These are phyloP conservation scores for Monopis laevigella DNA, from an alignment of 2,888 invertebrate species.

Conservation along the genomic window DNA sequence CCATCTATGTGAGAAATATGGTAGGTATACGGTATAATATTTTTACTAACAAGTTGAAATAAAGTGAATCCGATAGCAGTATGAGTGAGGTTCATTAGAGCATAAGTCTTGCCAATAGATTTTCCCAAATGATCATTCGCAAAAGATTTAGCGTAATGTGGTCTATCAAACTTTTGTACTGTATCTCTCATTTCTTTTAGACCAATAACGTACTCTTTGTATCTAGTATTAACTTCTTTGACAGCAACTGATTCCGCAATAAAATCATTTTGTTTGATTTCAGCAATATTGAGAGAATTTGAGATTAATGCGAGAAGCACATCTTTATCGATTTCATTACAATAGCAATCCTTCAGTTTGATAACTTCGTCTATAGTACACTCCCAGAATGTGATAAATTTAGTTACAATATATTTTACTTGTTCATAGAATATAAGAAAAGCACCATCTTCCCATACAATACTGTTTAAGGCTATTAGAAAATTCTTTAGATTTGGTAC, in stretches of 20 bases:
- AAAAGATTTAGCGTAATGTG: slow-evolving; percentile 15
- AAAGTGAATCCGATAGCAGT: neutral
- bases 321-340: slow-evolving; percentile 22
- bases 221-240: slow-evolving; percentile 26
- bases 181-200: slow-evolving; percentile 25
- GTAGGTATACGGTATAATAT: too few relatives aligned
- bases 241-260: slow-evolving; percentile 25
- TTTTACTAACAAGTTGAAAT: neutral
- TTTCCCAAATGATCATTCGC: neutral
- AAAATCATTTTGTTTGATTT: slow-evolving; percentile 28
- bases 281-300: slow-evolving; percentile 27
- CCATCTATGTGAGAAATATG: too few relatives aligned
- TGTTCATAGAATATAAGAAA: slow-evolving; percentile 37
- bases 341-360: slow-evolving; percentile 26
- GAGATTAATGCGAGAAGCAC: slow-evolving; percentile 28
- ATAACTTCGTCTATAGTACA: slow-evolving; percentile 29
- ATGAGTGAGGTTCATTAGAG: neutral
- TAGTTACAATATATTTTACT: slow-evolving; percentile 30
- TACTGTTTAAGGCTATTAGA: slow-evolving; percentile 24
- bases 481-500: slow-evolving; percentile 28
- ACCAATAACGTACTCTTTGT: slow-evolving; percentile 23
- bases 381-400: slow-evolving; percentile 32
- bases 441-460: slow-evolving; percentile 29
- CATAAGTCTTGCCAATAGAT: neutral
- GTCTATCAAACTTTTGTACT: slow-evolving; percentile 28